Evolutionary conservation across 2,888 invertebrate species (phyloP), one percentile per base, ranked within the genome.

Genomic region (Micropterix aruncella): DNA sequence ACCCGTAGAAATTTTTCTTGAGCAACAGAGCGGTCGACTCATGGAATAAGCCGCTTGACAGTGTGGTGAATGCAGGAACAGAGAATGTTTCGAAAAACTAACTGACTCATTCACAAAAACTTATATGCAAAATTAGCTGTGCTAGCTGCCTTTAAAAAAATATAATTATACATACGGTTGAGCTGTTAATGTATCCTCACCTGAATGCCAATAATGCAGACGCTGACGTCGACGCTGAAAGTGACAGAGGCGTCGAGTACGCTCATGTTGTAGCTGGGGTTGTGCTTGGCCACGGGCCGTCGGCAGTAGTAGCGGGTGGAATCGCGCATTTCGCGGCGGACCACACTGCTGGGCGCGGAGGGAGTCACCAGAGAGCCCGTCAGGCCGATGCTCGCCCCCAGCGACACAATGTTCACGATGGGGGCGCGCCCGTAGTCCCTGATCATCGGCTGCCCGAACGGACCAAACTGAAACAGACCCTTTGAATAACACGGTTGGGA

Each of bases 211-310:
- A 79, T 73, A 40, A 87, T 73, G 57, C 83, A 83, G 53, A 89
- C 82, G 57, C 84, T 84, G 57, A 80, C 82, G 58, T 87, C 84
- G 41, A 85, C 87, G 56, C 80, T 80, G 60, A 89, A 87, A 2
- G 86, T 84, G 18, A 87, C 75, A 12, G 80, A 80, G 57, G 83
- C 83, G 59, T 88, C 87, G 41, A 87, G 71, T 18, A 80, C 81
- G 52, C 80, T 80, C 14, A 78, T 78, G 60, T 87, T 88, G 55
- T 80, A 73, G 54, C 83, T 82, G 58, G 84, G 82, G 0, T 80
- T 80, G 55, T 79, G 77, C 51, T 78, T 77, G 12, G 79, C 63
- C 42, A 83, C 69, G 38, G 77, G 72, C 37, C 86, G 72, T 50
- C 75, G 73, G 61, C 86, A 86, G 60, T 81, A 83, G 52, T 79